Percentiles rank a stretch among this genome's conserved stretches.
Conservation (phyloP, 2,113 vertebrate genomes). For the Penelope pileata region DNA sequence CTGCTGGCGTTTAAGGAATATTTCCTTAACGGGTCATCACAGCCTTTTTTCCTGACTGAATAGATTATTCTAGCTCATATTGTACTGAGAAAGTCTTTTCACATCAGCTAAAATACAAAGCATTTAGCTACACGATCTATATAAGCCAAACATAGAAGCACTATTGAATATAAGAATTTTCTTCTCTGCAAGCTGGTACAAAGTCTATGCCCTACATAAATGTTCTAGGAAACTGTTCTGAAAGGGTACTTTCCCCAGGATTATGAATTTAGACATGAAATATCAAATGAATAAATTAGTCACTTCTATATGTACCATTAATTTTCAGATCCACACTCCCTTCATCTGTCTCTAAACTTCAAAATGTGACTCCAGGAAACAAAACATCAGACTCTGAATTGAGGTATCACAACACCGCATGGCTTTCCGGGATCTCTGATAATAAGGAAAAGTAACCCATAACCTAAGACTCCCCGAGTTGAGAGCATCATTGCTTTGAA, state of each 20-base stretch:
- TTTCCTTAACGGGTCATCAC: conserved; percentile 15
- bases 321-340: neutral
- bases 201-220: neutral
- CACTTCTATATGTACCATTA: neutral
- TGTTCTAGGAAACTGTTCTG: neutral
- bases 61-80: conserved; percentile 30
- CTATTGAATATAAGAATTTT: neutral
- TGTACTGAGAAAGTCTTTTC: conserved; percentile 4
- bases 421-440: neutral
- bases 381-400: neutral
- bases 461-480: neutral
- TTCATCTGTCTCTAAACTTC: neutral
- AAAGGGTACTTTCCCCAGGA: neutral
- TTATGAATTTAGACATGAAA: neutral
- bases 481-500: neutral
- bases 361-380: neutral
- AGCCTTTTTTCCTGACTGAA: conserved; percentile 9
- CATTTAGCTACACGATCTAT: conserved; percentile 6
- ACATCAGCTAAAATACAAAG: conserved; percentile 1
- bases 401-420: neutral
- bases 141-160: conserved; percentile 1
- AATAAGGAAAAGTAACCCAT: neutral
- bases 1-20: conserved; percentile 1
- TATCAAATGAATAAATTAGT: neutral
- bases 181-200: neutral